phyloP scores from a whole-genome alignment of 2,797 vertebrate species.

The Enteromius mattozi region DNA sequence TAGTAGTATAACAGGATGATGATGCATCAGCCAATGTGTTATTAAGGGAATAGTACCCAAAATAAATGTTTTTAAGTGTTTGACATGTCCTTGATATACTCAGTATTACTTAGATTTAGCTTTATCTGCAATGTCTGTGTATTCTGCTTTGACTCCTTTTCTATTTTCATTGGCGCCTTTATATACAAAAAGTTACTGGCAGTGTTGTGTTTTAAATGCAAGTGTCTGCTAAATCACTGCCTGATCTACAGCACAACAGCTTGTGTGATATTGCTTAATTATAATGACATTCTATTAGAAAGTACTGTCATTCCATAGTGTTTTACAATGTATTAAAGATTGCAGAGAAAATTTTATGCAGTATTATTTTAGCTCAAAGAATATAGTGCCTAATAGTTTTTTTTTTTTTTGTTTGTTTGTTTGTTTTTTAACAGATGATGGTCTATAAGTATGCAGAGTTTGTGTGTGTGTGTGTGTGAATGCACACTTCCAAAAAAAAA shows the following conservation, averaged over 20 bases:
- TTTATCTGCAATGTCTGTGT: neutral
- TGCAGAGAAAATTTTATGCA: conserved; percentile 15
- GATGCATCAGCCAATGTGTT: neutral
- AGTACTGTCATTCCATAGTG: conserved; percentile 19
- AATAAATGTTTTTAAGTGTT: neutral
- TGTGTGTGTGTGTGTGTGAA: neutral
- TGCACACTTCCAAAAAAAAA: neutral
- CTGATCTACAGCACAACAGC: neutral
- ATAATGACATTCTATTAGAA: neutral
- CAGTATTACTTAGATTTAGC: neutral
- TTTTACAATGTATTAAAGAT: conserved; percentile 24
- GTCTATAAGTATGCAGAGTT: neutral
- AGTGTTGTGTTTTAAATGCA: neutral
- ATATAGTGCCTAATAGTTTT: conserved; percentile 5
- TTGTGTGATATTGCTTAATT: conserved; percentile 4
- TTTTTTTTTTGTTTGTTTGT: neutral
- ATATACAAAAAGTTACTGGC: neutral
- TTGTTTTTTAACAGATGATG: neutral
- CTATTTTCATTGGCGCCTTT: neutral
- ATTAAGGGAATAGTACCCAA: neutral
- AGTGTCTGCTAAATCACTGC: neutral
- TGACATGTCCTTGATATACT: neutral
- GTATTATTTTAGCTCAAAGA: neutral
- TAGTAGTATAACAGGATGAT: neutral
- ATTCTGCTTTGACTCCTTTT: neutral